Evolutionary conservation across 2,797 vertebrate species (phyloP).

Genomic region (Poecile montanus): DNA sequence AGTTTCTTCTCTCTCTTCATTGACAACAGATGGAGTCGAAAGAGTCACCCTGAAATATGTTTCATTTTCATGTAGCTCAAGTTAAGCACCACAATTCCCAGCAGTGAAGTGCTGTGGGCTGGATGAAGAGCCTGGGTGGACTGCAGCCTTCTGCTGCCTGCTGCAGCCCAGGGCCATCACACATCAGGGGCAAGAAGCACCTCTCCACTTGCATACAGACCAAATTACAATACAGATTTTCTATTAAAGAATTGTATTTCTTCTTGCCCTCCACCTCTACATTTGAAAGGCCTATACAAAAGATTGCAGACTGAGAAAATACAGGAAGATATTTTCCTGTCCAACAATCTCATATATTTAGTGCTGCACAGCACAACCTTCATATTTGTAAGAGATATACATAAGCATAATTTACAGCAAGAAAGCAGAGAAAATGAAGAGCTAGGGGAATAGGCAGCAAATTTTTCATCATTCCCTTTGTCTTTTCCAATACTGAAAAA

Average conservation of each 20-base stretch:
- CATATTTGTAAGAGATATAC: neutral
- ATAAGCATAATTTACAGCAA: neutral
- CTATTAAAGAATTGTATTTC: neutral
- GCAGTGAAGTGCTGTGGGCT: neutral
- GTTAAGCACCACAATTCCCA: neutral
- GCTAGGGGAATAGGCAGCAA: neutral
- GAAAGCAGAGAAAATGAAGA: neutral
- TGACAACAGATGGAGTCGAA: neutral
- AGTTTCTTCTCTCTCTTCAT: neutral
- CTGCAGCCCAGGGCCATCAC: neutral
- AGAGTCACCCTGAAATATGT: neutral
- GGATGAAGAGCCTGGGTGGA: neutral
- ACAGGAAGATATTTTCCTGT: neutral
- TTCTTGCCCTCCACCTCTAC: neutral
- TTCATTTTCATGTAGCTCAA: neutral
- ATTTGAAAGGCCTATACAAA: neutral
- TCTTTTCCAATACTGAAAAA: neutral
- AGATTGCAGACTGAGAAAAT: neutral
- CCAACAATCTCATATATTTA: neutral
- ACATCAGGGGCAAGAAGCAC: neutral
- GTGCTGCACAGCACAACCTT: neutral
- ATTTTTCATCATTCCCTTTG: neutral
- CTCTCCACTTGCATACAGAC: neutral
- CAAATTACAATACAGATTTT: neutral
- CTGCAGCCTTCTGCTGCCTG: neutral